Evolutionary conservation across 2,113 vertebrate genomes (phyloP).

Genomic region (Tinamus guttatus): DNA sequence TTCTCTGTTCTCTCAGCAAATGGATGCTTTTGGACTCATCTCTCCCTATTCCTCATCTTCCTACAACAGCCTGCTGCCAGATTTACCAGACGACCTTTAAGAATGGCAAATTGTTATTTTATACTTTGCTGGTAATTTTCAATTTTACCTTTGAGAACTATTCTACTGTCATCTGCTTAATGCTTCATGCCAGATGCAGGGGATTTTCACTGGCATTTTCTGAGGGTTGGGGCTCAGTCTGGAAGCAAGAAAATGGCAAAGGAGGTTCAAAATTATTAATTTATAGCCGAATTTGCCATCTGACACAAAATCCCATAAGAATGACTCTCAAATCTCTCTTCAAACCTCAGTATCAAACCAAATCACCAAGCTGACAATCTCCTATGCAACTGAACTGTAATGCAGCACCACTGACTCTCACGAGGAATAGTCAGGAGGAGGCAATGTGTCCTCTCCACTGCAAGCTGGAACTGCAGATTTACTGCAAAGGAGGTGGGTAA

Average conservation of each 20-base stretch:
- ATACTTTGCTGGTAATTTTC: not conserved
- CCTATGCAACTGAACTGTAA: not conserved
- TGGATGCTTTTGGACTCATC: fast-evolving
- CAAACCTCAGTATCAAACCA: not conserved
- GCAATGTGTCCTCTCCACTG: not conserved
- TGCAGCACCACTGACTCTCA: not conserved
- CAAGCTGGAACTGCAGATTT: not conserved
- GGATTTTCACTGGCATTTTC: not conserved
- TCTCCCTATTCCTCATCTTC: not conserved
- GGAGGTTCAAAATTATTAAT: not conserved
- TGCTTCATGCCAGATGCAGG: not conserved
- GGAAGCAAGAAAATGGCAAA: not conserved
- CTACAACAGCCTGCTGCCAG: not conserved
- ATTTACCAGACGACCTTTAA: not conserved
- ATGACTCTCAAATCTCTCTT: not conserved
- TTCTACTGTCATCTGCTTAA: not conserved
- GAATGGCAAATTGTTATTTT: not conserved
- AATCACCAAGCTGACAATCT: not conserved
- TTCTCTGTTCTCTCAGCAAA: not conserved
- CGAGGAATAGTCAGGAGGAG: not conserved
- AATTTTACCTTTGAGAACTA: not conserved
- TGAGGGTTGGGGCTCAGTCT: not conserved
- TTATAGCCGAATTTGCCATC: not conserved
- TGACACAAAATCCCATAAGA: not conserved
- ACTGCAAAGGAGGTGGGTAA: not conserved